Evolutionary conservation across 2,888 invertebrate species (phyloP).

Genomic region (Drosophila paramelanica): DNA sequence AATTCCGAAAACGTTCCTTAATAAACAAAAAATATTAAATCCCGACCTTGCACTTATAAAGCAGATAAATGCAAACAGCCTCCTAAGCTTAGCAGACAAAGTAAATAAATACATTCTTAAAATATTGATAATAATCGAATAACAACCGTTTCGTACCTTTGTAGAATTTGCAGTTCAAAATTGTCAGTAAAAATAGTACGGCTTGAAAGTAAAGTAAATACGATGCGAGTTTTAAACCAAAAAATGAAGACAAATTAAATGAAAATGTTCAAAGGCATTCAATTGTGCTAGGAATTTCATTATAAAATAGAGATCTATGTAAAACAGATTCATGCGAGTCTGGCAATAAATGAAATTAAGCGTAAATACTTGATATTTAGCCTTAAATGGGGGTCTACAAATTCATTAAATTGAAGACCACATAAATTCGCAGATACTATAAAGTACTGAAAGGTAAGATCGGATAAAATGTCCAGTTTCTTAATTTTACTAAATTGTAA

Average conservation of each 20-base stretch:
- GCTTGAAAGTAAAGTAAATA: constrained; percentile 46
- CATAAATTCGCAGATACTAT: background rate
- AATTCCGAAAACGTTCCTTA: constrained; percentile 63
- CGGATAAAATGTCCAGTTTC: background rate
- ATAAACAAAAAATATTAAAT: constrained; percentile 12
- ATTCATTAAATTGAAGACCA: background rate
- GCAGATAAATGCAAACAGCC: constrained; percentile 25
- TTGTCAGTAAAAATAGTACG: constrained; percentile 68
- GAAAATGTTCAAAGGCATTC: constrained; percentile 41
- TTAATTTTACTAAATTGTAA: background rate
- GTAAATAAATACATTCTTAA: constrained; percentile 33
- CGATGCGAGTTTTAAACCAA: constrained; percentile 45
- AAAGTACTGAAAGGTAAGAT: background rate
- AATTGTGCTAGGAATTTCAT: constrained; percentile 45
- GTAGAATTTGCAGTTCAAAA: constrained; percentile 84
- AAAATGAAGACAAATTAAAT: constrained; percentile 38
- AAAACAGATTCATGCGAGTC: constrained; percentile 61
- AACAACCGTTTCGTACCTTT: constrained; percentile 82
- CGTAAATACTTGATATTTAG: background rate
- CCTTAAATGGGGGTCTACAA: constrained; percentile 6
- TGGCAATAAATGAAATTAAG: constrained; percentile 63
- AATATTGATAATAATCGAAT: constrained; percentile 44
- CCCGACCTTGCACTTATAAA: constrained; percentile 29
- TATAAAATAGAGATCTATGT: constrained; percentile 57
- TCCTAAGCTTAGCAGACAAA: constrained; percentile 27